Evolutionary conservation across 2,888 invertebrate species (phyloP).

Genomic region (Cryptocephalus primarius): DNA sequence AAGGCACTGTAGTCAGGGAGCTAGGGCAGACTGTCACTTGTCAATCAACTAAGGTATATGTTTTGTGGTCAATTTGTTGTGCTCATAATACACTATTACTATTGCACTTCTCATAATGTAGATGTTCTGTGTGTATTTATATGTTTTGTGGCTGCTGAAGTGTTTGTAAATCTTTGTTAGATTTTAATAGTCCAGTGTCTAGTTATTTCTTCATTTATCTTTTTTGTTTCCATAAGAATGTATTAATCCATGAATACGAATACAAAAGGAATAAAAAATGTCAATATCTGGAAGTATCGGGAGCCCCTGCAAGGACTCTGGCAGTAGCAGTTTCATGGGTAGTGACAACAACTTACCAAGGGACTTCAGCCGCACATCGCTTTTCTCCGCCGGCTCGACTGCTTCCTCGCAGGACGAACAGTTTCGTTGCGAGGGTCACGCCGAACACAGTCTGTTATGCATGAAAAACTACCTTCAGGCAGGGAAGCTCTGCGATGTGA

Average conservation of each 20-base stretch:
- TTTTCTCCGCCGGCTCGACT: slow-evolving; percentile 44
- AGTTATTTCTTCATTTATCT: neutral
- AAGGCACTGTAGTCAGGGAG: too few relatives aligned
- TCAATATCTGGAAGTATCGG: slow-evolving; percentile 22
- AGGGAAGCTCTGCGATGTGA: slow-evolving; percentile 79
- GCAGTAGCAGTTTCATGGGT: slow-evolving; percentile 22
- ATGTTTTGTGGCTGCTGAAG: too few relatives aligned
- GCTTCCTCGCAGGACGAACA: slow-evolving; percentile 63
- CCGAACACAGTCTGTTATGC: slow-evolving; percentile 67
- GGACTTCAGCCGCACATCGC: slow-evolving; percentile 54
- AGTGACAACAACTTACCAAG: slow-evolving; percentile 47
- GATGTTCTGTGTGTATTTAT: too few relatives aligned
- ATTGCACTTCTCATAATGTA: too few relatives aligned
- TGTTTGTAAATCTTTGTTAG: too few relatives aligned
- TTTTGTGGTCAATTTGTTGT: too few relatives aligned
- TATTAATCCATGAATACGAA: neutral
- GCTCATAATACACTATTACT: too few relatives aligned
- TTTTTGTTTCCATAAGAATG: neutral
- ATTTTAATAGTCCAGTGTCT: too few relatives aligned
- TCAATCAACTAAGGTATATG: too few relatives aligned
- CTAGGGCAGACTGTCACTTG: too few relatives aligned
- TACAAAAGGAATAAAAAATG: slow-evolving; percentile 5
- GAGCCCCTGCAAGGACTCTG: slow-evolving; percentile 32
- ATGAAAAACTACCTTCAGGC: slow-evolving; percentile 75
- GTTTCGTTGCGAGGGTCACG: slow-evolving; percentile 67